phyloP scores from a whole-genome alignment of 2,113 vertebrate species.

The Mesitornis unicolor region DNA sequence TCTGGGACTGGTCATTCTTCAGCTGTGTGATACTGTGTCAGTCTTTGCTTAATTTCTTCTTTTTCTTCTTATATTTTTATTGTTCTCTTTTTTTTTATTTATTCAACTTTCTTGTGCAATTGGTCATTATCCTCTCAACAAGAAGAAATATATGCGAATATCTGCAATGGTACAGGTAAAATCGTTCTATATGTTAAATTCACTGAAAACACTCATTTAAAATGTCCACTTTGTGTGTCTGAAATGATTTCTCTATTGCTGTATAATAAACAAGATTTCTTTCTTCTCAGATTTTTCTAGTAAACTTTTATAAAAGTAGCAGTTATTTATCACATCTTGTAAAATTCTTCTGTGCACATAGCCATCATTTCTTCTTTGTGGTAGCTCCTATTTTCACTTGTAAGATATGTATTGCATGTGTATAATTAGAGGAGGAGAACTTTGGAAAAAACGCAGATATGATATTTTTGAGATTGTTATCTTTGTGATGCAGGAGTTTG shows the following conservation, averaged over 20 bases:
- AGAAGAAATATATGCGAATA: not conserved
- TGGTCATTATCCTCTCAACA: not conserved
- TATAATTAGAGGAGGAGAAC: not conserved
- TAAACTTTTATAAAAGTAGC: not conserved
- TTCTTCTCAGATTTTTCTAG: not conserved
- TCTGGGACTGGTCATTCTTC: slow-evolving; percentile 41
- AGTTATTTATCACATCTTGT: not conserved
- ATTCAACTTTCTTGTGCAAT: not conserved
- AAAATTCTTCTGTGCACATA: not conserved
- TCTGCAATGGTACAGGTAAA: not conserved
- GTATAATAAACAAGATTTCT: not conserved
- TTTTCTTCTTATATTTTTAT: slow-evolving; percentile 24
- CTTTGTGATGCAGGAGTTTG: not conserved
- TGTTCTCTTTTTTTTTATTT: not conserved
- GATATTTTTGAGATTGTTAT: not conserved
- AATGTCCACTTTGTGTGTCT: not conserved
- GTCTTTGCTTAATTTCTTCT: not conserved
- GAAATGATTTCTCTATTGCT: not conserved
- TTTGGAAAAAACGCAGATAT: not conserved
- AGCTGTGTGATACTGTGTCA: not conserved
- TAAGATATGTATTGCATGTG: not conserved
- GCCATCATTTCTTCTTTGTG: not conserved
- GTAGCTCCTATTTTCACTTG: not conserved
- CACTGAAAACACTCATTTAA: not conserved
- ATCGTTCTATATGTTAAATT: not conserved